These are phyloP conservation scores for Esox niger DNA, from an alignment of 2,113 vertebrate species.

Conservation along the genomic window DNA sequence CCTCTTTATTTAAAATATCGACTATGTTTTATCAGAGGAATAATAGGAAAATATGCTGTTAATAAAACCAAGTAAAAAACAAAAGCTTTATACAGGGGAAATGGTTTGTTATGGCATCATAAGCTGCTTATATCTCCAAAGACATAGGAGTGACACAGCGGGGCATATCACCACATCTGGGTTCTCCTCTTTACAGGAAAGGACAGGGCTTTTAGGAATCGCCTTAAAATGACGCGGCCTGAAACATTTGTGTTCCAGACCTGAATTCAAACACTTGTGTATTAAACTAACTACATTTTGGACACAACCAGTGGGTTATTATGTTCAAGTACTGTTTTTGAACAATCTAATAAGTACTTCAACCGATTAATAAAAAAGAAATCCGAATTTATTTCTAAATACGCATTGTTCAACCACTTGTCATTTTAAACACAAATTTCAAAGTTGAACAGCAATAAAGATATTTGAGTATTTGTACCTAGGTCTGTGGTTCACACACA, in stretches of 20 bases:
- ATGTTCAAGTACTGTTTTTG: too few species aligned
- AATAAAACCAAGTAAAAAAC: not conserved
- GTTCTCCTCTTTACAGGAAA: not conserved
- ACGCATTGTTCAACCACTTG: too few species aligned
- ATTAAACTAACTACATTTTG: too few species aligned
- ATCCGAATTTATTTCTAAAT: too few species aligned
- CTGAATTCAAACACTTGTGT: too few species aligned
- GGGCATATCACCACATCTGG: not conserved
- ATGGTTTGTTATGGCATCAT: not conserved
- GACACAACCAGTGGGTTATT: too few species aligned
- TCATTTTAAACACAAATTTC: too few species aligned
- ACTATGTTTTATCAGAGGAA: not conserved
- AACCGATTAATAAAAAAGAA: too few species aligned
- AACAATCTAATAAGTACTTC: too few species aligned
- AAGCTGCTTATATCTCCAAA: constrained; percentile 1
- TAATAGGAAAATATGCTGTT: not conserved
- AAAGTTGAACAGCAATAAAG: too few species aligned
- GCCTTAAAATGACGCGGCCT: not conserved
- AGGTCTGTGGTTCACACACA: too few species aligned
- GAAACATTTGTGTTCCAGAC: not conserved
- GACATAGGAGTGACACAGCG: not conserved
- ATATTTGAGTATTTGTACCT: too few species aligned
- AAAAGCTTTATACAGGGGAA: not conserved
- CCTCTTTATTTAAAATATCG: not conserved
- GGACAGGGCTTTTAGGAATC: constrained; percentile 1